Evolutionary conservation across 2,888 invertebrate species (phyloP).

Genomic region (Rhodophaea formosa): DNA sequence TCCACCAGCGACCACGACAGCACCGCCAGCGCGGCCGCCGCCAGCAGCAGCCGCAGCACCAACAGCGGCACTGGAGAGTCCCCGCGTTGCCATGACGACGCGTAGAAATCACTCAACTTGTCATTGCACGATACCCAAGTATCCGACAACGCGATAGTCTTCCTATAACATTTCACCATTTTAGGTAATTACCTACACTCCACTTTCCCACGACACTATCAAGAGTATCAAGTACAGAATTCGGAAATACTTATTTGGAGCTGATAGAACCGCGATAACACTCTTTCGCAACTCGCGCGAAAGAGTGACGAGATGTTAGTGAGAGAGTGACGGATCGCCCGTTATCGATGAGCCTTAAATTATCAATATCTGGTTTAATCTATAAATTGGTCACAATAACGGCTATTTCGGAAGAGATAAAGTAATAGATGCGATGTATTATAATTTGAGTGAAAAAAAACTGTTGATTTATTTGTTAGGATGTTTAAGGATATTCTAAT

Average conservation of each 20-base stretch:
- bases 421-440: background rate
- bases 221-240: background rate
- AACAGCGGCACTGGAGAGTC: constrained; percentile 63
- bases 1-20: constrained; percentile 56
- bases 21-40: constrained; percentile 45
- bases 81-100: constrained; percentile 71
- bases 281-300: constrained; percentile 37
- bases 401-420: constrained; percentile 11
- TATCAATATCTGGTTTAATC: constrained; percentile 33
- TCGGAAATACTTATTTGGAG: background rate
- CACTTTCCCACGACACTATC: constrained; percentile 9
- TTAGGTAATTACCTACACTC: constrained; percentile 43
- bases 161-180: constrained; percentile 71
- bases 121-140: constrained; percentile 66
- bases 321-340: constrained; percentile 26
- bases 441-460: background rate
- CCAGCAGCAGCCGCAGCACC: constrained; percentile 50
- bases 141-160: constrained; percentile 49
- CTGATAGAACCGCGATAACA: constrained; percentile 20
- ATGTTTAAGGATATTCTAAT: background rate
- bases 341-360: constrained; percentile 47
- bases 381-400: constrained; percentile 19
- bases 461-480: background rate
- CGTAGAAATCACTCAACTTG: constrained; percentile 62
- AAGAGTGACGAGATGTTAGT: constrained; percentile 34